Conservation (phyloP, 2,888 invertebrate genomes). For the Cecidostiba fungosa region DNA sequence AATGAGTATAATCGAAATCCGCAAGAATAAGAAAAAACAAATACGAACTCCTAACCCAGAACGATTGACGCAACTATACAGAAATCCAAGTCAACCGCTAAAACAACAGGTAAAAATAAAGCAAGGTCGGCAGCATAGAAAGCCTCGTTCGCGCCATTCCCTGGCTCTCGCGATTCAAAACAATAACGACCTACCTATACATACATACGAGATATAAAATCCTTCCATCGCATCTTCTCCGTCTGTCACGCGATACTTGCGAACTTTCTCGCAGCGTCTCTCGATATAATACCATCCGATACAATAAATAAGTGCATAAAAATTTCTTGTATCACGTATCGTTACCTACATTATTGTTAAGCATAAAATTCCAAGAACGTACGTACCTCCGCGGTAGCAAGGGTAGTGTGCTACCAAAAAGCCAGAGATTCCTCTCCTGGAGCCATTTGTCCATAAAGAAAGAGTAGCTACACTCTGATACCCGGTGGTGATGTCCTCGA, state of each 20-base stretch:
- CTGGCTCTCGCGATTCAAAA: not conserved
- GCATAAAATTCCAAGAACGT: conserved; percentile 12
- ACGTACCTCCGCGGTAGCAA: conserved; percentile 90
- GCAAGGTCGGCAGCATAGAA: not conserved
- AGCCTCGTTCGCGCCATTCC: not conserved
- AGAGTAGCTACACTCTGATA: not conserved
- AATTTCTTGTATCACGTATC: no score
- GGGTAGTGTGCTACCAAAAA: conserved; percentile 94
- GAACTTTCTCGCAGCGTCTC: not conserved
- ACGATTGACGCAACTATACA: no score
- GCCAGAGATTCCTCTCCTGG: conserved; percentile 94
- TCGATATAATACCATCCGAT: not conserved
- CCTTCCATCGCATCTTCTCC: not conserved
- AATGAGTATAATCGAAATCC: not conserved
- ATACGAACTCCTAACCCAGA: not conserved
- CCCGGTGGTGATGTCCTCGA: not conserved
- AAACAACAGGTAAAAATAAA: conserved; percentile 31
- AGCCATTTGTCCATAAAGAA: conserved; percentile 94
- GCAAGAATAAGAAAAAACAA: not conserved
- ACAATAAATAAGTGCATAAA: not conserved
- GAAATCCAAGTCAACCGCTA: not conserved
- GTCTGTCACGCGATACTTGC: not conserved
- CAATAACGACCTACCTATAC: not conserved
- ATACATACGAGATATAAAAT: not conserved
- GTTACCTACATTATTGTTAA: not conserved